Base-by-base conservation (phyloP, 2,888 invertebrate genomes). In the Syrista parreyssii region DNA sequence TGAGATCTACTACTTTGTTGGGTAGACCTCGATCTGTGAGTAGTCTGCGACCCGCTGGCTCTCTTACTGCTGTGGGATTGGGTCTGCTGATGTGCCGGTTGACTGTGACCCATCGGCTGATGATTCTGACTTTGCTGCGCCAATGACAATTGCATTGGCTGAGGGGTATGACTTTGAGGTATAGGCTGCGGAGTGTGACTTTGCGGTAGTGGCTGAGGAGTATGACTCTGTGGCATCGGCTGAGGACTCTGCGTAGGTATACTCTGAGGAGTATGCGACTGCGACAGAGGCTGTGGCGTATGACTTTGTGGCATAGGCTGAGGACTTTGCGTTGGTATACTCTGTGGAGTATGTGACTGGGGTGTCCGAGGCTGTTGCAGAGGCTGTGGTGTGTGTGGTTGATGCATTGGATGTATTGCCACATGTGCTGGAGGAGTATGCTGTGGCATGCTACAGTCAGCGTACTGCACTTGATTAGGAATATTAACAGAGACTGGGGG, bases 361-460 rank as follows among this genome's bases (percentile, higher is more conserved):
- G 93, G 93, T 74, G 91, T 92, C 76, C 90, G 88, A 11, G 91
- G 89, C 78, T 92, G 92, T 69, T 92, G 91, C 72, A 90, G 83
- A 32, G 89, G 85, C 76, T 91, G 89, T 32, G 89, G 91, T 33
- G 91, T 90, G 35, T 90, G 91, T 12, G 92, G 92, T 79, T 92
- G 91, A 77, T 92, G 91, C 87, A 90, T 91, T 34, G 88, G 83
- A 81, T 90, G 88, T 74, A 89, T 86, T 12, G 85, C 79, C 12
- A 91, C 88, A 79, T 91, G 90, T 32, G 90, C 80, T 88, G 93
- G 91, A 85, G 91, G 91, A 23, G 89, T 93, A 86, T 94, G 95
- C 88, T 95, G 95, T 79, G 95, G 93, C 93, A 96, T 95, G n/a
- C 96, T 95, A 87, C 96, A 96, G 79, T 95, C 95, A 0, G 92